Base-by-base conservation (phyloP, 2,797 vertebrate species). In the Cuculus canorus region DNA sequence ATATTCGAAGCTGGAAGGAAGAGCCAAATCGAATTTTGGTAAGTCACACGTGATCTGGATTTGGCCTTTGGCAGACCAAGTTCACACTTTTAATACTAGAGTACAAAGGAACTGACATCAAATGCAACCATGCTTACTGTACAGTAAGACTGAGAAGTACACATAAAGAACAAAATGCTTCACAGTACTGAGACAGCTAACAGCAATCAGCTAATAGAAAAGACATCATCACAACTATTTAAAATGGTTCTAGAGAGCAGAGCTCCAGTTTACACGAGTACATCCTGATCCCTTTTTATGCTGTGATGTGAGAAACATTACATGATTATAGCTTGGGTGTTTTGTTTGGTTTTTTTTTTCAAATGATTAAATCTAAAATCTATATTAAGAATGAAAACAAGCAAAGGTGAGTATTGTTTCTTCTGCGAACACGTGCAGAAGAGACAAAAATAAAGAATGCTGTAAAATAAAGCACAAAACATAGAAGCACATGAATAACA, bases 31-130 rank as follows among this genome's bases (percentile, higher is more conserved):
- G 9, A 65, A 21, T 10, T 72, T 57, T 24, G 54, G 21, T 57
- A 47, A 76, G 30, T 21, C 23, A 53, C 6, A 0, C 2, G 10
- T 25, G 14, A 45, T 11, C n/a, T n/a, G 53, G 30, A 52, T 27
- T 43, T 22, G 43, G 27, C 69, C 37, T 57, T 78, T 2, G 2
- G 37, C 63, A 70, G 47, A 21, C 22, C 7, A 9, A 66, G 30
- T 27, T 92, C 64, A 47, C 0, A 0, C 22, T 18, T 18, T 24
- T 48, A 33, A 56, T 5, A 22, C 22, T 25, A 18, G 43, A 83
- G 56, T 1, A 3, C 39, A 69, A 63, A 73, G 65, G 27, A 66
- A 17, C 10, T 48, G 43, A 16, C 48, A 52, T 35, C 37, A 37
- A 66, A 64, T 3, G 8, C 53, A 73, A 27, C n/a, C 21, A 4